A percentile compares a stretch with the other conserved stretches of the same genome.
phyloP scores from a whole-genome alignment of 1,140 invertebrate genomes.

The Pseudomyrmex gracilis region DNA sequence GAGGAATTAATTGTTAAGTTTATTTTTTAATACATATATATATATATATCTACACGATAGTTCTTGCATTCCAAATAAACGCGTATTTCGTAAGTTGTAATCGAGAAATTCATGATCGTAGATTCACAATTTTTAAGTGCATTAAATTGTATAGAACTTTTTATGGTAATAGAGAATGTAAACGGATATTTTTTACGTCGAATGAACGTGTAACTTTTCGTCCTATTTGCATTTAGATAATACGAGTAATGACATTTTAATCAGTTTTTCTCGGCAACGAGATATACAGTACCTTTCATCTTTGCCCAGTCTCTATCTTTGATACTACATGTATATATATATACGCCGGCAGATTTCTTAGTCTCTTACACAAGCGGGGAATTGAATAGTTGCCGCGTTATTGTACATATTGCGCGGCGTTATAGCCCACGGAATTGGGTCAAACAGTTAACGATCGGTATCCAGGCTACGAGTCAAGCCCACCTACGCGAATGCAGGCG shows the following conservation, averaged over 20 bases:
- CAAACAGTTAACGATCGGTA: slow-evolving; percentile 61
- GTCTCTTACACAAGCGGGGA: slow-evolving; percentile 33
- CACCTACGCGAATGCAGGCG: slow-evolving; percentile 47
- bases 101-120: no score
- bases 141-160: no score
- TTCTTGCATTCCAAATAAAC: no score
- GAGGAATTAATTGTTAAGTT: no score
- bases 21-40: no score
- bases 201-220: background rate
- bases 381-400: slow-evolving; percentile 56
- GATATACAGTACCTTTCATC: background rate
- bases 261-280: background rate
- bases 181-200: background rate
- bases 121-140: no score
- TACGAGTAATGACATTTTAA: slow-evolving; percentile 9
- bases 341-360: slow-evolving; percentile 25
- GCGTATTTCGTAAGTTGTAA: no score
- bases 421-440: slow-evolving; percentile 51
- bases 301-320: background rate
- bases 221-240: background rate
- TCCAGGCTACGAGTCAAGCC: slow-evolving; percentile 48
- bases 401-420: slow-evolving; percentile 53
- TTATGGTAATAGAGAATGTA: no score
- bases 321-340: no score
- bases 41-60: no score